Percentiles rank a stretch among this genome's conserved stretches.
phyloP scores from a whole-genome alignment of 1,140 invertebrate genomes.

The Macrocentrus cingulum region DNA sequence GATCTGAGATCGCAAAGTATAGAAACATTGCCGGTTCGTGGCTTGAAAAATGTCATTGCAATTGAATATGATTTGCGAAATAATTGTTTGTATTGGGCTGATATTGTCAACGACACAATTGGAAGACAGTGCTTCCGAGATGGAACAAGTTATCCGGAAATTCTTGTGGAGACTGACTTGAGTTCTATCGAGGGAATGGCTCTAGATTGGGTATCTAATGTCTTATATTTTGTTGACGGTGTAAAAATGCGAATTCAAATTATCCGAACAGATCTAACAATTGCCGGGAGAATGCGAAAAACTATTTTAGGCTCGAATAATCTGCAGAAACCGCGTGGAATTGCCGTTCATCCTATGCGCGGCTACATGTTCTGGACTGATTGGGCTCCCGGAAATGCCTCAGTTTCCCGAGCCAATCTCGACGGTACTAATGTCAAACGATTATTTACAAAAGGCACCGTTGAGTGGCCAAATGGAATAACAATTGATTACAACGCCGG shows the following conservation, averaged over 20 bases:
- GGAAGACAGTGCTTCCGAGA: conserved; percentile 75
- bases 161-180: conserved; percentile 72
- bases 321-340: conserved; percentile 81
- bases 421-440: conserved; percentile 77
- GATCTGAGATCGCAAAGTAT: conserved; percentile 65
- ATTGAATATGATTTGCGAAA: conserved; percentile 86
- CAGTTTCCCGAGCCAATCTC: conserved; percentile 81
- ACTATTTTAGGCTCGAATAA: conserved; percentile 73
- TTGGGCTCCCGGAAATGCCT: conserved; percentile 78
- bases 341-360: conserved; percentile 82
- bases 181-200: conserved; percentile 90
- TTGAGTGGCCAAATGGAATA: conserved; percentile 86
- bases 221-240: conserved; percentile 90
- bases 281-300: conserved; percentile 72
- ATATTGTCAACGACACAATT: conserved; percentile 78
- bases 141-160: conserved; percentile 66
- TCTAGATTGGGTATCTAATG: conserved; percentile 90
- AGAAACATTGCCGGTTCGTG: conserved; percentile 69
- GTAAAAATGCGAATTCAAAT: conserved; percentile 77
- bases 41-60: conserved; percentile 78
- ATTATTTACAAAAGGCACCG: conserved; percentile 68
- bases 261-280: conserved; percentile 69
- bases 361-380: conserved; percentile 93
- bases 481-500: conserved; percentile 82
- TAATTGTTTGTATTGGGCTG: conserved; percentile 88